Evolutionary conservation across 2,888 invertebrate species (phyloP), one percentile per base, ranked within the genome.

Genomic region (Lymantria monacha): DNA sequence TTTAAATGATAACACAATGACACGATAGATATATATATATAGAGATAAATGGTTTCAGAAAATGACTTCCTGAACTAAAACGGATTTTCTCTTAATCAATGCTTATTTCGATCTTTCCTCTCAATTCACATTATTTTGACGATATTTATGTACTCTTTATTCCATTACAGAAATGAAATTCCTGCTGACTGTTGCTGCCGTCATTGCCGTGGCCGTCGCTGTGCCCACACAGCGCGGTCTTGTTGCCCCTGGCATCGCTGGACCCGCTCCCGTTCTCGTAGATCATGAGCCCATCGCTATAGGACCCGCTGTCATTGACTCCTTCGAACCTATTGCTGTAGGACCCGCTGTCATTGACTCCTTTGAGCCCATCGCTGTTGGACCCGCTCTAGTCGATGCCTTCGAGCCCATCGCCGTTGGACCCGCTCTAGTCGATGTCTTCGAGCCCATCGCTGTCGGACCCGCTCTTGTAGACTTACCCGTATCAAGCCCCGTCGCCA

Each of bases 151-250:
- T 1, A 12, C 9, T 22, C 38, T 30, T 42, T 12, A n/a, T 38
- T 10, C 10, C 12, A 14, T 36, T 3, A 36, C 41, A 56, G 53
- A 59, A 44, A 62, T 63, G 61, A 59, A 62, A 64, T 62, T 64
- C 64, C 53, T 65, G 8, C 30, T 62, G 43, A 46, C 44, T 55
- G 53, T 55, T 7, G 62, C 57, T 51, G 57, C 63, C 50, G 49
- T 52, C 55, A 61, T 69, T 53, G 63, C 61, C 33, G 49, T 57
- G 41, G 56, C 67, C 53, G 53, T 64, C 37, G 55, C 40, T 49
- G 60, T 36, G 14, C 44, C 49, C 31, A 49, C 48, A 37, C 50
- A 62, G 42, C 50, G 43, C 42, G 59, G 54, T 13, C 49, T 30
- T 41, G 55, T 53, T 10, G 12, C 41, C 31, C 49, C 57, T 31